phyloP scores from a whole-genome alignment of 2,797 vertebrate species.

The Ctenochaetus hawaiiensis region DNA sequence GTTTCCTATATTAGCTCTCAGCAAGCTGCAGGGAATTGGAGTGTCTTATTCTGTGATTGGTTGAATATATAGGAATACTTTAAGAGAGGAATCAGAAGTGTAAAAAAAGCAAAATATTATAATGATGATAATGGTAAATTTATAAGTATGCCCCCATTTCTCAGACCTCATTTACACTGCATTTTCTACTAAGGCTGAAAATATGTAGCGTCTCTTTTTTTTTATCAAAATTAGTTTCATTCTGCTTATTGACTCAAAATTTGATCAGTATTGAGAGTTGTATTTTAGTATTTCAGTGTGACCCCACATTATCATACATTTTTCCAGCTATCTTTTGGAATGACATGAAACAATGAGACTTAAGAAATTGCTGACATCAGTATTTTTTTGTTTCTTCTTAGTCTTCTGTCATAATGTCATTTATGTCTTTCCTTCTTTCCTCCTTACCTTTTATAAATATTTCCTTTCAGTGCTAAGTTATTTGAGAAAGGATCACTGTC shows the following conservation, averaged over 20 bases:
- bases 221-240: background rate
- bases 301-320: background rate
- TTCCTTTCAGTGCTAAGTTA: background rate
- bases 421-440: background rate
- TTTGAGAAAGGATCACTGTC: background rate
- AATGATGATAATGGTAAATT: background rate
- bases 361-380: slow-evolving; percentile 2
- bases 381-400: slow-evolving; percentile 1
- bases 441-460: background rate
- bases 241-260: background rate
- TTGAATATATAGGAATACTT: background rate
- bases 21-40: background rate
- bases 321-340: background rate
- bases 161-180: background rate
- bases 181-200: no score
- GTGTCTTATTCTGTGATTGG: background rate
- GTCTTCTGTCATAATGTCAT: slow-evolving; percentile 7
- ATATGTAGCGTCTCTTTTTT: background rate
- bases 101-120: background rate
- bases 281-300: background rate
- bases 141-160: background rate
- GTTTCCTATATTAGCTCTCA: slow-evolving; percentile 31
- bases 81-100: background rate
- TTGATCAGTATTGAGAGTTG: no score
- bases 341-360: background rate